Evolutionary conservation across 37 sponge, comb jelly and placozoan species (phyloP).

Genomic region (Cladorhizidae sp.): DNA sequence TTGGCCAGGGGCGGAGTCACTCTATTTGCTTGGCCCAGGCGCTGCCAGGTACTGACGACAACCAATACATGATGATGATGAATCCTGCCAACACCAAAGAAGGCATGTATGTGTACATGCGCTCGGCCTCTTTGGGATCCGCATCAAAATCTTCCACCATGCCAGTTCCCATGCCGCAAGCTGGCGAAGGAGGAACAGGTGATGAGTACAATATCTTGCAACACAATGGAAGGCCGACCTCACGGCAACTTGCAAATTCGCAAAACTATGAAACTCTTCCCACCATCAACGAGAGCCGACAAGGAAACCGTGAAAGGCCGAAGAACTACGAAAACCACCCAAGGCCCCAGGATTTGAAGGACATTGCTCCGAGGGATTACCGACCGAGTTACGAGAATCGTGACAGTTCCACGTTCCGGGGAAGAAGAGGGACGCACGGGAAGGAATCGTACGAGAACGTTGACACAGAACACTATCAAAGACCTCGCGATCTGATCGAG

Average conservation of each 20-base stretch:
- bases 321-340: constrained; percentile 41
- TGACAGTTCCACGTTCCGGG: not conserved
- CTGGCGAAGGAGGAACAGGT: not conserved
- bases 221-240: not conserved
- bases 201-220: constrained; percentile 2
- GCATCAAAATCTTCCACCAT: not conserved
- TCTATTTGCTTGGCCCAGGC: not conserved
- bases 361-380: not conserved
- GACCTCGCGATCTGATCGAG: no score
- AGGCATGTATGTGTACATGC: constrained; percentile 28
- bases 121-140: not conserved
- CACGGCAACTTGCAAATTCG: not conserved
- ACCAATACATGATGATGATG: constrained; percentile 30
- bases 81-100: constrained; percentile 1
- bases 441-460: constrained; percentile 32
- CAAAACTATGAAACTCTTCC: not conserved
- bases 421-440: constrained; percentile 11
- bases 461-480: no score
- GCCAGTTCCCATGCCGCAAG: not conserved
- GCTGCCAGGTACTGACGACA: not conserved
- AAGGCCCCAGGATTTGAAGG: constrained; percentile 17
- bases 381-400: constrained; percentile 27
- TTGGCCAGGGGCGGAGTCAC: not conserved
- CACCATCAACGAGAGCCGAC: constrained; percentile 6
- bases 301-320: not conserved